Evolutionary conservation across 2,888 invertebrate species (phyloP), one percentile per base, ranked within the genome.

Genomic region (Pachydiplax longipennis): DNA sequence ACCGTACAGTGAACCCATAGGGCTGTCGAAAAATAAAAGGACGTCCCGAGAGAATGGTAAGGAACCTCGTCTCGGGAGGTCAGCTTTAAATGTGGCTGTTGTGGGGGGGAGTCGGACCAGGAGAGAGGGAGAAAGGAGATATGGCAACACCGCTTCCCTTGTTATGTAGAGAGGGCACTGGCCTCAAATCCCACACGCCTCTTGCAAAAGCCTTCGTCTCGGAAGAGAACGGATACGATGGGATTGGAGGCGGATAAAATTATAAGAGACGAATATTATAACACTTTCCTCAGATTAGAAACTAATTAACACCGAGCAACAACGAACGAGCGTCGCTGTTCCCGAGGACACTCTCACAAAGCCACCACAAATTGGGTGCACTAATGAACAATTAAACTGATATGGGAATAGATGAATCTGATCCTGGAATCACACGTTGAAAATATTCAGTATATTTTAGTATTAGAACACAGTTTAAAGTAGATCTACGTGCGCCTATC

Each of bases 141-240:
- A 12, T 22, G 61, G 65, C 83, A 83, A 83, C 61, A 18, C 40
- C 65, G 61, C 61, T 37, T 87, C 87, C 87, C 87, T 61, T 87
- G 87, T 87, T 87, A 87, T 87, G 87, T 87, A 87, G 87, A 58
- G 87, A 87, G 87, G 87, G 87, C 87, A 87, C 58, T 87, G 87
- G 87, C 87, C 87, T 87, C 87, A 87, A 87, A 87, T 61, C 87
- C 87, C 87, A 37, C 53, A 53, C 83, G 25, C 83, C 61, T 87
- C 87, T 58, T 58, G 61, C 87, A 87, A 87, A 87, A 87, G 87
- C 61, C 35, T 53, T 65, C 61, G 58, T 25, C 58, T 87, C 87
- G 65, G 65, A 87, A 87, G 61, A 35, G 61, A n/a, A 65, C 73
- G 25, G 65, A 65, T 65, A 65, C 65, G 65, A 22, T 61, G 61